phyloP scores from a whole-genome alignment of 2,113 vertebrate genomes.

The Takifugu bimaculatus region DNA sequence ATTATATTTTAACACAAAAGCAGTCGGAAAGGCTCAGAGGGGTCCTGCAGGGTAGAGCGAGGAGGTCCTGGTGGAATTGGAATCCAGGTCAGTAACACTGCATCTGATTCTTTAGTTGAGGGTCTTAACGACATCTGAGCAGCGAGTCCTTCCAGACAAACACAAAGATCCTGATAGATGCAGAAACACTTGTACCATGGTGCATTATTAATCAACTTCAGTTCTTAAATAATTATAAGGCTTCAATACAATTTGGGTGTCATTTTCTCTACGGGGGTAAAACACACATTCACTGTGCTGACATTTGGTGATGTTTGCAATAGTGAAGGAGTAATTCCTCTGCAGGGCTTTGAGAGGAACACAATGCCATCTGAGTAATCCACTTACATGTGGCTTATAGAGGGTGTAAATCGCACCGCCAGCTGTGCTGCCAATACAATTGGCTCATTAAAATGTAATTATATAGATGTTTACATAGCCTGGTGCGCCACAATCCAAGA shows the following conservation, averaged over 20 bases:
- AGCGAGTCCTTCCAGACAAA: slow-evolving; percentile 4
- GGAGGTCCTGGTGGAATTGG: slow-evolving; percentile 25
- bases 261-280: not conserved
- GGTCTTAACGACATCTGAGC: slow-evolving; percentile 15
- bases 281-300: not conserved
- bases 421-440: slow-evolving; percentile 32
- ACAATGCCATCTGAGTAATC: slow-evolving; percentile 35
- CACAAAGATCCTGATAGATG: not conserved
- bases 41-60: slow-evolving; percentile 19
- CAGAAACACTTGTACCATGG: not conserved
- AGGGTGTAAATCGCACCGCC: slow-evolving; percentile 22
- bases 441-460: slow-evolving; percentile 33
- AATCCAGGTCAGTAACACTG: slow-evolving; percentile 16
- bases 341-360: slow-evolving; percentile 26
- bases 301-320: slow-evolving; percentile 5
- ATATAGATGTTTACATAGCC: slow-evolving; percentile 25
- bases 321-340: slow-evolving; percentile 28
- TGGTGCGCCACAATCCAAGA: not conserved
- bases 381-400: slow-evolving; percentile 33
- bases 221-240: not conserved
- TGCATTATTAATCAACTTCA: not conserved
- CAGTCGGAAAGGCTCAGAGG: slow-evolving; percentile 19
- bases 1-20: slow-evolving; percentile 10
- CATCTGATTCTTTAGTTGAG: slow-evolving; percentile 4
- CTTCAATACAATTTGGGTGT: not conserved